Percentiles rank a stretch among this genome's conserved stretches.
phyloP scores from a whole-genome alignment of 2,888 invertebrate genomes.

The Xestia rhomboidea region DNA sequence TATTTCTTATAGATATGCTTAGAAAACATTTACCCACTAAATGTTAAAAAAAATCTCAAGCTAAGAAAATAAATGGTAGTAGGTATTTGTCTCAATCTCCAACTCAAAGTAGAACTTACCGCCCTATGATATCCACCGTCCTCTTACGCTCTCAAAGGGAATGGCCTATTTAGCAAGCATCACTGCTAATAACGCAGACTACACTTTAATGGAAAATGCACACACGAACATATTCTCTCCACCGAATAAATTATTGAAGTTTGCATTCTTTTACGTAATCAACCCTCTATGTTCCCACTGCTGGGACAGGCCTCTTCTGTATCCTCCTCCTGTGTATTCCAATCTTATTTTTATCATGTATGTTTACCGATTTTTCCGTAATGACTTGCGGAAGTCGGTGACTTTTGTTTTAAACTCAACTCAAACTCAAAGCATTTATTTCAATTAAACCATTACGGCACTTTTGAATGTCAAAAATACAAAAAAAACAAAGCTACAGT shows the following conservation, averaged over 20 bases:
- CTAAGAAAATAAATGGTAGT: background rate
- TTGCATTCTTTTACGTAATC: background rate
- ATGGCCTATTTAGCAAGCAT: constrained; percentile 27
- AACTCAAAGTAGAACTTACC: background rate
- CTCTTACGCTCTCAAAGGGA: constrained; percentile 9
- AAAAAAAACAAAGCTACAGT: too few relatives aligned
- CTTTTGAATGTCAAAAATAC: too few relatives aligned
- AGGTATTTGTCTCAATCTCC: background rate
- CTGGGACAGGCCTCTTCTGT: background rate
- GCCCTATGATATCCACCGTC: background rate
- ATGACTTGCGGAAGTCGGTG: too few relatives aligned
- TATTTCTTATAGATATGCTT: too few relatives aligned
- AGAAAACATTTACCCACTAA: background rate
- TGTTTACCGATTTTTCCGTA: too few relatives aligned
- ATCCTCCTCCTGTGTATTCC: too few relatives aligned
- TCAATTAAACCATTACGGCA: too few relatives aligned
- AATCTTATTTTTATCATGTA: too few relatives aligned
- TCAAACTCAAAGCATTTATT: too few relatives aligned
- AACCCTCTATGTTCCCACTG: background rate
- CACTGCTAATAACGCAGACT: constrained; percentile 19
- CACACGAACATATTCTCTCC: constrained; percentile 25
- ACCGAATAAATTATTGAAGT: constrained; percentile 41
- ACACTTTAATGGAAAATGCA: constrained; percentile 47
- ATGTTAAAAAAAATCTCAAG: background rate
- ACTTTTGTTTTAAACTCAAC: too few relatives aligned